Evolutionary conservation across 2,888 invertebrate genomes (phyloP).

Genomic region (Zaprionus bogoriensis): DNA sequence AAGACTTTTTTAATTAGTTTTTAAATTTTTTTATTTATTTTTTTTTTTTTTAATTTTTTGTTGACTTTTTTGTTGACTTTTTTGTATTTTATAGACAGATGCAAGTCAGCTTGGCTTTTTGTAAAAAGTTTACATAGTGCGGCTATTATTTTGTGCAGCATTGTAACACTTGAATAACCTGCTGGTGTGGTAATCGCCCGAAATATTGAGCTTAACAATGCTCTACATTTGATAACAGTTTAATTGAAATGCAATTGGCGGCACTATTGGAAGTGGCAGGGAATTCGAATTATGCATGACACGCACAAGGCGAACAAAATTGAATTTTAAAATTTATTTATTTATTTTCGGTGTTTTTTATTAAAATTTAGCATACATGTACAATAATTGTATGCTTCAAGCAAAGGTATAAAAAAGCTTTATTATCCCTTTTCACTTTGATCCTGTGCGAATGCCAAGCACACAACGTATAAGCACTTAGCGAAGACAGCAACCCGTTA

Average conservation of each 20-base stretch:
- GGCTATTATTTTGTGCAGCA: no score
- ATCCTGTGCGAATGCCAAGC: background rate
- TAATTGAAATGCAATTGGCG: background rate
- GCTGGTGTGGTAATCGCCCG: background rate
- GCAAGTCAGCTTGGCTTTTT: no score
- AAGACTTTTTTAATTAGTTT: no score
- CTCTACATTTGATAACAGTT: background rate
- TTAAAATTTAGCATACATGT: background rate
- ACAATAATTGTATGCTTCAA: background rate
- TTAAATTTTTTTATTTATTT: no score
- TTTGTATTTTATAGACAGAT: no score
- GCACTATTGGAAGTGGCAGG: background rate
- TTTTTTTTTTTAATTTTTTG: no score
- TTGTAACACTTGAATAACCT: conserved; percentile 21
- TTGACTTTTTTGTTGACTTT: no score
- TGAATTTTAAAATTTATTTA: background rate
- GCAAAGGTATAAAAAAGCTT: background rate
- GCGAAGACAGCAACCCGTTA: conserved; percentile 40
- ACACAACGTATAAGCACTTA: conserved; percentile 19
- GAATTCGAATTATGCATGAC: background rate
- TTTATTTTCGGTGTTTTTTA: background rate
- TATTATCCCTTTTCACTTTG: background rate
- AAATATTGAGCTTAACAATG: background rate
- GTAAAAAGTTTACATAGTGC: no score
- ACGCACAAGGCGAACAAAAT: background rate